Base-by-base conservation (phyloP, 2,113 vertebrate genomes). In the Anguilla rostrata region DNA sequence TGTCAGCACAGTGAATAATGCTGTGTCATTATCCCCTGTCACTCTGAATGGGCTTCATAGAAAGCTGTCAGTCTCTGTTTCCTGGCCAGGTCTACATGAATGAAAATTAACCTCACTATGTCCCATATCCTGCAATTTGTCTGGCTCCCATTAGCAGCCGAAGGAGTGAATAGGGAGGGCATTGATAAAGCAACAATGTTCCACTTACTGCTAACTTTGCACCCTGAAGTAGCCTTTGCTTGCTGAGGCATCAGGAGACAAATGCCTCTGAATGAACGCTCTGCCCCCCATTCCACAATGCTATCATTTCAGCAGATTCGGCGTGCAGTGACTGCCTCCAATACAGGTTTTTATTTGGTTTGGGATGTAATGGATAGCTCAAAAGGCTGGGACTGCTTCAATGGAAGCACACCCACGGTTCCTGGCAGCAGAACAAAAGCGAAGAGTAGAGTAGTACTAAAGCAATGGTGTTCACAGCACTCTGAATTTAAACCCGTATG, bases 121-220 rank as follows among this genome's bases (percentile, higher is more conserved):
- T 66, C 60, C 26, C 57, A 82, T 49, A 82, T 53, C 34, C 57
- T 60, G 53, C 56, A 57, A 82, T 71, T 81, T 86, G 80, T 82
- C 80, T 86, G 80, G 22, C 80, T 66, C 81, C 56, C 80, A 82
- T 86, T 82, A 71, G 39, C 8, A 78, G 63, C 66, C 84, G n/a
- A 83, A 63, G 46, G 78, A 86, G 11, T 29, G 14, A 80, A 66
- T 26, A 79, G 81, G 81, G 39, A 18, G 29, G 66, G 8, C 81
- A 81, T 78, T 39, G 86, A 87, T 87, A 75, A 63, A 75, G 63
- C 49, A 78, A 87, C 49, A 78, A 40, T 87, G 81, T 57, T 78
- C 46, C 71, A 79, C 71, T 87, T 83, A 83, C 71, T n/a, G 15
- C 80, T 53, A 63, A 79, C 71, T 75, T 40, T 41, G 79, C 39